Conservation (phyloP, 2,113 vertebrate species). For the Hippopotamus amphibius region DNA sequence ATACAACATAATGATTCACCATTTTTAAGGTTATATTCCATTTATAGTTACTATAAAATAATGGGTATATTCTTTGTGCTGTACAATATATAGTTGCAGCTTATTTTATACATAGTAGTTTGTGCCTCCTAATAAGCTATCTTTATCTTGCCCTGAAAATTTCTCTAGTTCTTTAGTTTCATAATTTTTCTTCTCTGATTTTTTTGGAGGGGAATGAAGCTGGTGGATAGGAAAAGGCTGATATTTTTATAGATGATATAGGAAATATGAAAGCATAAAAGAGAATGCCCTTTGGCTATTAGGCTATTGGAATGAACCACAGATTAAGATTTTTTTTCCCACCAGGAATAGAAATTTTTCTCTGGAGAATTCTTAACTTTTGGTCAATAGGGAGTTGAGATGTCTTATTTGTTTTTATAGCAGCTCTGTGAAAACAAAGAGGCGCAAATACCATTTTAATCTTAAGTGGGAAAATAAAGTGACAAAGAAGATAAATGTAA, state of each 20-base stretch:
- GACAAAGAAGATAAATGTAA: neutral
- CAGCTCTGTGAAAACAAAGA: neutral
- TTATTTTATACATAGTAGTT: neutral
- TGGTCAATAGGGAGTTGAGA: slow-evolving; percentile 37
- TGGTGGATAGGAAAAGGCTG: neutral
- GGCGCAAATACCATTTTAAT: neutral
- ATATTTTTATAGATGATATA: slow-evolving; percentile 11
- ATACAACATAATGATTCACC: neutral
- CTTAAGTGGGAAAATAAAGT: slow-evolving; percentile 39
- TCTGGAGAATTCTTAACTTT: slow-evolving; percentile 45
- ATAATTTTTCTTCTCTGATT: neutral
- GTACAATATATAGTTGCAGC: neutral
- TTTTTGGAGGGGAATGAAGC: neutral
- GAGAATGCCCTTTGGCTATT: neutral
- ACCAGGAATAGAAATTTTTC: slow-evolving; percentile 8
- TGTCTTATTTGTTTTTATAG: slow-evolving; percentile 1
- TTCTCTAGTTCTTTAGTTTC: neutral
- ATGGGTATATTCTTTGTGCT: neutral
- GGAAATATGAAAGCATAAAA: neutral
- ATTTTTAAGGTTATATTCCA: neutral
- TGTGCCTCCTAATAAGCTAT: neutral
- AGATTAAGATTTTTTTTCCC: neutral
- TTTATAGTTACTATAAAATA: neutral
- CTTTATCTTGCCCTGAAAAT: neutral
- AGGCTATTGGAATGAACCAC: neutral